A percentile compares a stretch with the other conserved stretches of the same genome.
phyloP scores from a whole-genome alignment of 2,797 vertebrate genomes.

The Sebastes reedi region DNA sequence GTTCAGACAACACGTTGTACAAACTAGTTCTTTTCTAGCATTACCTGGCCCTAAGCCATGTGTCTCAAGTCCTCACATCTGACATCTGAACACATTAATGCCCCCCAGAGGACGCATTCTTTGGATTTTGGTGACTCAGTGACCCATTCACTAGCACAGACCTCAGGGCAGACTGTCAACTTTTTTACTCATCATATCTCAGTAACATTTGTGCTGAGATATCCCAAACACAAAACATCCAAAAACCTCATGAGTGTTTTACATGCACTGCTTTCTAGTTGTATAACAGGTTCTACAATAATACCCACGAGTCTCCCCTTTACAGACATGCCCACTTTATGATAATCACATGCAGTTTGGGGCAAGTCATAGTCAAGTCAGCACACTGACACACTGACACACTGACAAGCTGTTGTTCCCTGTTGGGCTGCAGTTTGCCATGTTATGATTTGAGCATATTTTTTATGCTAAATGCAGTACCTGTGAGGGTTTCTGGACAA shows the following conservation, averaged over 20 bases:
- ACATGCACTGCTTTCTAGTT: not conserved
- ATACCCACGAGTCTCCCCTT: no score
- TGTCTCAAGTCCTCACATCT: not conserved
- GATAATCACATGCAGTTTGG: no score
- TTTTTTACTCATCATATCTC: not conserved
- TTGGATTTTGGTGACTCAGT: not conserved
- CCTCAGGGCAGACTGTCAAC: not conserved
- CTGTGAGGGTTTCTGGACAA: no score
- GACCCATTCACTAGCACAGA: not conserved
- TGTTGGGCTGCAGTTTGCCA: no score
- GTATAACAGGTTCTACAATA: not conserved
- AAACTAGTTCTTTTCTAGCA: not conserved
- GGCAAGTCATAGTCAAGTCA: no score
- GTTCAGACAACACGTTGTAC: not conserved
- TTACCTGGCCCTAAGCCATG: not conserved
- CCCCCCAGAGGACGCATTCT: not conserved
- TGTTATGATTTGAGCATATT: no score
- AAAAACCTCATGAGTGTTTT: not conserved
- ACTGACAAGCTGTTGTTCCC: no score
- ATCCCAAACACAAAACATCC: not conserved
- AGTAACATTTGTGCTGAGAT: not conserved
- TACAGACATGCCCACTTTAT: no score
- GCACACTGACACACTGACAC: no score
- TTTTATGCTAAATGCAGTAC: no score
- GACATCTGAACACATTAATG: not conserved